Conservation (phyloP, 2,113 vertebrate genomes). For the Micromys minutus region DNA sequence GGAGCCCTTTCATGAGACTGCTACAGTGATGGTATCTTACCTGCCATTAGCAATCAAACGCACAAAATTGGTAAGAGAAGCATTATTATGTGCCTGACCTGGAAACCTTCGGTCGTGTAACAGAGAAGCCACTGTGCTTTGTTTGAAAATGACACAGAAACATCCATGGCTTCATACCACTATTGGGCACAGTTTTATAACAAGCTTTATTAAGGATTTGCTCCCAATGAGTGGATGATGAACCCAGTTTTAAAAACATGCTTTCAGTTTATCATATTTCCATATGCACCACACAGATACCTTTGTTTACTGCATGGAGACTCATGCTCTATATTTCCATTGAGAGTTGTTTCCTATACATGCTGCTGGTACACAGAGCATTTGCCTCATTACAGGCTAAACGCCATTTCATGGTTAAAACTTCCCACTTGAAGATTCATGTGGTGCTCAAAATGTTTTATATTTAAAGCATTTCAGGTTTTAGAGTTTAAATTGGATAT, state of each 20-base stretch:
- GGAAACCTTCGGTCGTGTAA: constrained; percentile 48
- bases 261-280: background rate
- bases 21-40: background rate
- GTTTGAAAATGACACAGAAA: constrained; percentile 73
- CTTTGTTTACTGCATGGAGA: background rate
- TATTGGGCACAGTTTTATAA: constrained; percentile 54
- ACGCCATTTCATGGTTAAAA: background rate
- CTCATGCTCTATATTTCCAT: background rate
- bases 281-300: background rate
- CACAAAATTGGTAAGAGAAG: constrained; percentile 48
- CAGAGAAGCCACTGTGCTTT: constrained; percentile 78
- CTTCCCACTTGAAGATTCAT: background rate
- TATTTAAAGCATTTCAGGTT: background rate
- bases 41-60: background rate
- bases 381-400: background rate
- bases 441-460: background rate
- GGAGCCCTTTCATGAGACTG: background rate
- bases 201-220: background rate
- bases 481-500: background rate
- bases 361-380: background rate
- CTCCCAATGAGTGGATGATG: background rate
- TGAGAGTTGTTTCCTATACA: background rate
- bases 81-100: constrained; percentile 20
- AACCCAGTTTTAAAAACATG: background rate
- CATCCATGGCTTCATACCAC: constrained; percentile 65